Base-by-base conservation (phyloP, 2,888 invertebrate genomes). In the Chrysolina haemoptera region DNA sequence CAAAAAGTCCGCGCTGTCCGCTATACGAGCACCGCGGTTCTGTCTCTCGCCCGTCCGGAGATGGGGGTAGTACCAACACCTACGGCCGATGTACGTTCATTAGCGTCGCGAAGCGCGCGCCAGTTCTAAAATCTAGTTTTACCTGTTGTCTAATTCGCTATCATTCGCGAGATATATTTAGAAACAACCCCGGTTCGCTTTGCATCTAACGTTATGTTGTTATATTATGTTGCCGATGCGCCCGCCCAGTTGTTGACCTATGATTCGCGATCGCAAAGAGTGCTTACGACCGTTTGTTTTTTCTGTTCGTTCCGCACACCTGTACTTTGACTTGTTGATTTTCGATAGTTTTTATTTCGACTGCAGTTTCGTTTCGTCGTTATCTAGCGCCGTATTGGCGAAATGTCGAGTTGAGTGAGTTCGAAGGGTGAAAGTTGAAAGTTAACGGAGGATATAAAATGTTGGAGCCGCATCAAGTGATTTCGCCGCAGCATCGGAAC, bases 61-160 rank as follows among this genome's bases (percentile, higher is more conserved):
- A 63, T 41, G 40, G 41, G 43, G 41, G 41, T 40, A 35, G 35
- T 41, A 71, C 68, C 12, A 43, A 10, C 79, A 80, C 81, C 80
- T 79, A 82, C 82, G 43, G 63, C 22, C 18, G 78, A 79, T 74
- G 74, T 68, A 71, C 78, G 80, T 79, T 81, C 81, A 80, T 83
- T 81, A 82, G 79, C 78, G 75, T 79, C 76, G 78, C n/a, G n/a
- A n/a, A n/a, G n/a, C n/a, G n/a, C 71, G 80, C 40, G 43, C 63
- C 14, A 83, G 84, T 86, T 85, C 84, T 86, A 85, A 85, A 85
- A 85, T 87, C 87, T 86, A 84, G 87, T 87, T 85, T 85, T 82
- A 87, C 87, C 85, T 86, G 87, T 87, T 86, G 69, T 69, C 64
- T 78, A 59, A 78, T 79, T 82, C 76, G 77, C 78, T 73, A 75